Evolutionary conservation across 2,113 vertebrate species (phyloP), one percentile per base, ranked within the genome.

Genomic region (Semicossyphus pulcher): DNA sequence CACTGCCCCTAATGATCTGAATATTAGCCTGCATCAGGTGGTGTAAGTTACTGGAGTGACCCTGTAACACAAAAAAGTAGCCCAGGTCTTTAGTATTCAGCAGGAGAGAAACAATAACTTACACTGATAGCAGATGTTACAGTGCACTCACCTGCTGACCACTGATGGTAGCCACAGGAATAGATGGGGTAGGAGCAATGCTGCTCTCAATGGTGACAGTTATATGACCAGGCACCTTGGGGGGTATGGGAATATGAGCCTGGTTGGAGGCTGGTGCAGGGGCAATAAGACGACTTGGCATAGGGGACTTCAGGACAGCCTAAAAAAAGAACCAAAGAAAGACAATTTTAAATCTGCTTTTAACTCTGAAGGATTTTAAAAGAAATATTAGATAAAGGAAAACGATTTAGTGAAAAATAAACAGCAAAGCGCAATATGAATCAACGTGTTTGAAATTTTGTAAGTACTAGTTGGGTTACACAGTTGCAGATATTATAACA

Each of bases 141-240:
- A 32, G 26, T 9, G 25, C 31, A 37, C 79, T 86, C 67, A 98
- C 98, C 96, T 98, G 98, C 72, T 99, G 98, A 78, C 97, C 95
- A 83, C 98, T 99, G 93, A 99, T 99, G 21, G 98, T 98, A 85
- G 97, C 98, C 92, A 99, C 97, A 2, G 98, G 97, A 87, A 99
- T 99, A 48, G 97, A 95, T 15, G 95, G 95, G 78, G 96, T 95
- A 72, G 98, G 93, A 57, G 96, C 92, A 31, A 98, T 96, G 76
- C 78, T 97, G 92, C 95, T 98, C 78, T 99, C 98, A 92, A 97
- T 92, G 59, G 96, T 96, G 39, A 98, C 96, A 1, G 97, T 97
- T 49, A 98, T 97, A 83, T 98, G 97, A 39, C 95, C 94, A 23
- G 97, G 95, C 83, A 97, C 96, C 88, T 99, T 99, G 5, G 96